phyloP scores from a whole-genome alignment of 2,113 vertebrate species.

The Gallinago jamesoni region DNA sequence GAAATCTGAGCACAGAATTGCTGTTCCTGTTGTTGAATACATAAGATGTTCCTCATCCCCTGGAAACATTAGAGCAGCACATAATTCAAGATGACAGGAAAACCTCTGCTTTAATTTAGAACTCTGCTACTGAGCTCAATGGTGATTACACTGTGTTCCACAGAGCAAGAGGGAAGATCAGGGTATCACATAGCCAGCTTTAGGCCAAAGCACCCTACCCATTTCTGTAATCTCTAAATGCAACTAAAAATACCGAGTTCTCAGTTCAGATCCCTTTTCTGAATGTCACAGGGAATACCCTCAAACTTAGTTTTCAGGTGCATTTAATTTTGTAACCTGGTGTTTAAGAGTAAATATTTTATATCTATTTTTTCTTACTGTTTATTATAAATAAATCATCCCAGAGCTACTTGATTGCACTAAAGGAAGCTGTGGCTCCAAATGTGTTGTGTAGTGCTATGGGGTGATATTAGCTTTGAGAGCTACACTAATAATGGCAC shows the following conservation, averaged over 20 bases:
- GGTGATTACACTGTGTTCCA: background rate
- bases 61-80: background rate
- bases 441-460: background rate
- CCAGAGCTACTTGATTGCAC: background rate
- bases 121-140: background rate
- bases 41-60: background rate
- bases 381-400: background rate
- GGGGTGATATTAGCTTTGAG: background rate
- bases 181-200: background rate
- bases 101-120: background rate
- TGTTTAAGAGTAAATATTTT: background rate
- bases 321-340: background rate
- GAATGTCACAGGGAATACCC: background rate
- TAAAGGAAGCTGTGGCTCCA: background rate
- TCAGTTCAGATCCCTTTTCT: background rate
- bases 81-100: background rate
- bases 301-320: background rate
- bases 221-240: background rate
- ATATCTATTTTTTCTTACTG: background rate
- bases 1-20: background rate
- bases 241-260: background rate
- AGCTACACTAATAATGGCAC: background rate
- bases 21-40: background rate
- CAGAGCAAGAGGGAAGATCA: background rate
- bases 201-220: background rate